Evolutionary conservation across 2,888 invertebrate genomes (phyloP).

Genomic region (Criorhina ranunculi): DNA sequence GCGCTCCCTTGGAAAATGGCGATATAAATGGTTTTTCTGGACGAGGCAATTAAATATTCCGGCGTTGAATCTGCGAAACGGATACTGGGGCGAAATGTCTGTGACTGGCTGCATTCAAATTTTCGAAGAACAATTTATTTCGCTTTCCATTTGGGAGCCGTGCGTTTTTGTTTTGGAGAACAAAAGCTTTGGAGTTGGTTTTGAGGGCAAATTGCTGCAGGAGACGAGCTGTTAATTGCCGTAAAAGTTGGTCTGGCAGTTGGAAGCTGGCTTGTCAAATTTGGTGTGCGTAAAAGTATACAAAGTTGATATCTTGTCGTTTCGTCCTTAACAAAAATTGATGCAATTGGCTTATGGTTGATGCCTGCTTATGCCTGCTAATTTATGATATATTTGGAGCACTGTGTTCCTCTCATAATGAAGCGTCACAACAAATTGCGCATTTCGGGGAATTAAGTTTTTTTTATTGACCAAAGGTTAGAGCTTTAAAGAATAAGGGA

Average conservation of each 20-base stretch:
- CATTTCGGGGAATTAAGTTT: no score
- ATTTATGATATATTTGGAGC: no score
- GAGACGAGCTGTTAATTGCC: conserved; percentile 15
- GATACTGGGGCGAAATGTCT: conserved; percentile 15
- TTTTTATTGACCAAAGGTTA: no score
- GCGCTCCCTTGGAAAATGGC: conserved; percentile 11
- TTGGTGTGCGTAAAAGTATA: no score
- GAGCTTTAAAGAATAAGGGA: no score
- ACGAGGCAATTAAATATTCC: conserved; percentile 48
- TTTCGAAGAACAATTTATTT: conserved; percentile 32
- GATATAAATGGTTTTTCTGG: conserved; percentile 47
- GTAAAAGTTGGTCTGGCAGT: background rate
- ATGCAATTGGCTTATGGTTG: no score
- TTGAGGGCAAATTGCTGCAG: background rate
- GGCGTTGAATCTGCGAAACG: conserved; percentile 9
- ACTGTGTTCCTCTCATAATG: no score
- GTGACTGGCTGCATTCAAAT: conserved; percentile 56
- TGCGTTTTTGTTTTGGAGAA: background rate
- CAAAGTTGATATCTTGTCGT: no score
- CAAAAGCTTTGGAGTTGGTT: background rate
- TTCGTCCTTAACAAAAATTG: no score
- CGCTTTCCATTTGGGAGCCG: background rate
- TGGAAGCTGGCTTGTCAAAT: background rate
- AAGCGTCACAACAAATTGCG: no score
- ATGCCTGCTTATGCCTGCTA: no score